A percentile compares a stretch with the other conserved stretches of the same genome.
Evolutionary conservation across 2,888 invertebrate genomes (phyloP).

Genomic region (Dolichomitus sp.): DNA sequence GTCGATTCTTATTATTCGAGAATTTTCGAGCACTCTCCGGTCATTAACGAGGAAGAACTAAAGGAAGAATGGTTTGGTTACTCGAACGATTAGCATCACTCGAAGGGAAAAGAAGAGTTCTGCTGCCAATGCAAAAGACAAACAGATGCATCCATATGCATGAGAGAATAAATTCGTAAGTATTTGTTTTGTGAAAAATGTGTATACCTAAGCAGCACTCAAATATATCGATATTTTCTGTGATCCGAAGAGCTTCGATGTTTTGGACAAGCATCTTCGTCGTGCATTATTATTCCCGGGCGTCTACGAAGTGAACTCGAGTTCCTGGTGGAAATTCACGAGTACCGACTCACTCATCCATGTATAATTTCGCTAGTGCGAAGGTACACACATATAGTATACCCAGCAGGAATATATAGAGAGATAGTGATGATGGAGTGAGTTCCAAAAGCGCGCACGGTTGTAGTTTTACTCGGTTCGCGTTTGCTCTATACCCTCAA

Average conservation of each 20-base stretch:
- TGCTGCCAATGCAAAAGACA: constrained; percentile 41
- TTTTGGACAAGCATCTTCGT: neutral
- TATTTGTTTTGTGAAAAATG: constrained; percentile 20
- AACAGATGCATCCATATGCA: constrained; percentile 52
- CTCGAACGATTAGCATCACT: constrained; percentile 45
- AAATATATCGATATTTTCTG: constrained; percentile 1
- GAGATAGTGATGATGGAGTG: constrained; percentile 49
- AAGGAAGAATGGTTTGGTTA: constrained; percentile 8
- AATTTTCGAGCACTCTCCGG: constrained; percentile 36
- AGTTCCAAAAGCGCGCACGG: neutral
- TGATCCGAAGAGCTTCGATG: neutral
- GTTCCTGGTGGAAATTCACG: constrained; percentile 38
- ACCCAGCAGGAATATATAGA: constrained; percentile 45
- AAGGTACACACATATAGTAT: constrained; percentile 28
- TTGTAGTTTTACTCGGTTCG: constrained; percentile 23
- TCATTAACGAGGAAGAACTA: constrained; percentile 41
- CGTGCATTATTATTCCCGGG: constrained; percentile 32
- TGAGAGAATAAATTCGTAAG: constrained; percentile 35
- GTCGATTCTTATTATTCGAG: constrained; percentile 2
- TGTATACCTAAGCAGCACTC: neutral
- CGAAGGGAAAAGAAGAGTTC: constrained; percentile 8
- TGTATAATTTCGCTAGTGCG: constrained; percentile 62
- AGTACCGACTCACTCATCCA: constrained; percentile 41
- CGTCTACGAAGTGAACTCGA: neutral
- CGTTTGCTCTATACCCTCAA: constrained; percentile 7